Evolutionary conservation across 2,888 invertebrate species (phyloP), one percentile per base, ranked within the genome.

Genomic region (Erebia epiphron): DNA sequence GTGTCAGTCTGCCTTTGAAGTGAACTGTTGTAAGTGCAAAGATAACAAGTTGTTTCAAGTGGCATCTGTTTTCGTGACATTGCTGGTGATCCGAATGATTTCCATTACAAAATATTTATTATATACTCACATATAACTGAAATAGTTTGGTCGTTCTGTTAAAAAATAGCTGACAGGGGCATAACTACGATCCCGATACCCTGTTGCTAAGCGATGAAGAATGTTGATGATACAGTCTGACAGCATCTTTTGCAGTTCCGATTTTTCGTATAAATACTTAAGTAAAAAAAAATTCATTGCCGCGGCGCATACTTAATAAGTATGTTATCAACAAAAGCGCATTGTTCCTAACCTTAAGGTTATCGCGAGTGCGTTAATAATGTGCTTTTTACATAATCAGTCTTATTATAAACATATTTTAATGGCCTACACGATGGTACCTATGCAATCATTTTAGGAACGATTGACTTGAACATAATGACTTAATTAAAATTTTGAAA

Each of bases 11-110:
- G 10, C 18, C 18, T 35, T 35, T 35, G 35, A 35, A 35, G 7
- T 54, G 54, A 54, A 54, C 16, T 54, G 16, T 54, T 54, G 18
- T 54, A 11, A 18, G 18, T 18, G 18, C 54, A 54, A 54, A 26
- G 56, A 57, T 57, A 57, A 57, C 18, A 26, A 26, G 26, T 57
- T 18, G 21, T 57, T 57, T 21, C 18, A 56, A 57, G 56, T 1
- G 56, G 56, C 56, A 57, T 57, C 56, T 57, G 56, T 57, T 57
- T 57, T 57, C 16, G 56, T 57, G 56, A 57, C 26, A 57, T 57
- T 56, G 56, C 56, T 10, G 14, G 21, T 56, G 18, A 21, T 21
- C 52, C 2, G 49, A 52, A 52, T 52, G 8, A 16, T 52, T 54
- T 16, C 54, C 54, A 54, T 9, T 54, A 54, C 16, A 54, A 46